Evolutionary conservation across 2,113 vertebrate genomes (phyloP).

Genomic region (Mesocricetus auratus): DNA sequence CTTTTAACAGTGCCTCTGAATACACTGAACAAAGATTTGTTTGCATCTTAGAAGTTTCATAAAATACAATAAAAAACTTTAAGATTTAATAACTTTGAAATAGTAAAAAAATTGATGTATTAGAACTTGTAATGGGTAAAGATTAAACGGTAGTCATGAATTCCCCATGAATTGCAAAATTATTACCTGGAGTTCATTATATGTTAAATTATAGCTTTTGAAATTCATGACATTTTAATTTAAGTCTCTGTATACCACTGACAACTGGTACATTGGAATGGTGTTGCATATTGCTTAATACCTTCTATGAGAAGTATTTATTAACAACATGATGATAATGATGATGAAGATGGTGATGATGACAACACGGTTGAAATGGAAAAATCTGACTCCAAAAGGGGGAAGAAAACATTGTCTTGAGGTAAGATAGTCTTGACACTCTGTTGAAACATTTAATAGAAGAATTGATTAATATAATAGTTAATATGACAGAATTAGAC

Average conservation of each 20-base stretch:
- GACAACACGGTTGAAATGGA: slow-evolving; percentile 81
- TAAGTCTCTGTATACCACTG: slow-evolving; percentile 19
- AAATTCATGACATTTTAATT: slow-evolving; percentile 47
- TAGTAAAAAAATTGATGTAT: slow-evolving; percentile 54
- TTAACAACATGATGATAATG: slow-evolving; percentile 82
- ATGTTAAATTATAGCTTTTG: background rate
- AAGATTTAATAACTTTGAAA: slow-evolving; percentile 40
- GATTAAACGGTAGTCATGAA: slow-evolving; percentile 6
- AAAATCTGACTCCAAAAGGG: slow-evolving; percentile 81
- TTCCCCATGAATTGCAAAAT: background rate
- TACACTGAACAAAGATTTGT: background rate
- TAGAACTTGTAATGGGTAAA: slow-evolving; percentile 28
- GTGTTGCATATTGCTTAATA: slow-evolving; percentile 73
- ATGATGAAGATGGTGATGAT: slow-evolving; percentile 82
- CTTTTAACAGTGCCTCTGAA: background rate
- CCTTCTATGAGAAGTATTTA: slow-evolving; percentile 82
- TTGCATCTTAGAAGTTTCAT: background rate
- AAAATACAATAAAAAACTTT: slow-evolving; percentile 14
- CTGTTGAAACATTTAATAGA: slow-evolving; percentile 83
- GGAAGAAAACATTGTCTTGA: slow-evolving; percentile 78
- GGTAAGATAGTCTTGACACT: slow-evolving; percentile 77
- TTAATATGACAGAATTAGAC: slow-evolving; percentile 44
- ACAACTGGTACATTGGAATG: background rate
- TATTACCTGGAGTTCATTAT: slow-evolving; percentile 9
- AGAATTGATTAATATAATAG: slow-evolving; percentile 70